These are phyloP conservation scores for Parauchenoglanis ngamensis DNA, from an alignment of 2,797 vertebrate species.

Conservation along the genomic window DNA sequence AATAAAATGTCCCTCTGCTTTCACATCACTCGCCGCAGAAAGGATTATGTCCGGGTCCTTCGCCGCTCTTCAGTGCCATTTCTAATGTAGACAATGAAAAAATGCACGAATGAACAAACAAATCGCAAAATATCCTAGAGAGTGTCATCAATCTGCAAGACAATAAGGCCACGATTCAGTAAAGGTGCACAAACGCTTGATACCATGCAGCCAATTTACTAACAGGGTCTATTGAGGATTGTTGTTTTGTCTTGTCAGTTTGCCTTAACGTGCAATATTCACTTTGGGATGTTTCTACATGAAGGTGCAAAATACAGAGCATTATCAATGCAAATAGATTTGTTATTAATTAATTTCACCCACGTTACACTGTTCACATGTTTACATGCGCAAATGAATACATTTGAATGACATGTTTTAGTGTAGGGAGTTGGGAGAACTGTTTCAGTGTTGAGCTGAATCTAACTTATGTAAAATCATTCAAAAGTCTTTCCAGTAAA, in stretches of 20 bases:
- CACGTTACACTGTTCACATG: background rate
- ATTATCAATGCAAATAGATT: background rate
- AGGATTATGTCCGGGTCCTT: constrained; percentile 52
- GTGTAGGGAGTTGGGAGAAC: background rate
- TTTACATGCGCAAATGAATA: background rate
- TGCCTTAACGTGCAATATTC: background rate
- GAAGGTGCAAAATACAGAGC: background rate
- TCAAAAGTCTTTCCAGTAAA: background rate
- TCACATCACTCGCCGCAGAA: constrained; percentile 45
- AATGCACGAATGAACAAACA: constrained; percentile 19
- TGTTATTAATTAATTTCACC: background rate
- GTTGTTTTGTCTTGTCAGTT: background rate
- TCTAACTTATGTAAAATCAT: background rate
- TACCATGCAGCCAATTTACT: background rate
- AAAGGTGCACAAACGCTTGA: background rate
- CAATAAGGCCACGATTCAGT: constrained; percentile 37
- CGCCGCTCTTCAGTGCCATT: constrained; percentile 17
- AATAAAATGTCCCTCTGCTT: constrained; percentile 55
- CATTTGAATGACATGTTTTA: background rate
- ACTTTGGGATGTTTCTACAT: background rate
- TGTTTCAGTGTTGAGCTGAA: background rate
- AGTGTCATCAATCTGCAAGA: constrained; percentile 22
- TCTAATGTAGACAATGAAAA: background rate
- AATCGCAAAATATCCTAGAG: constrained; percentile 14
- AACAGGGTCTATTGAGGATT: background rate